phyloP scores from a whole-genome alignment of 2,113 vertebrate genomes.

The Megaceryle maxima region DNA sequence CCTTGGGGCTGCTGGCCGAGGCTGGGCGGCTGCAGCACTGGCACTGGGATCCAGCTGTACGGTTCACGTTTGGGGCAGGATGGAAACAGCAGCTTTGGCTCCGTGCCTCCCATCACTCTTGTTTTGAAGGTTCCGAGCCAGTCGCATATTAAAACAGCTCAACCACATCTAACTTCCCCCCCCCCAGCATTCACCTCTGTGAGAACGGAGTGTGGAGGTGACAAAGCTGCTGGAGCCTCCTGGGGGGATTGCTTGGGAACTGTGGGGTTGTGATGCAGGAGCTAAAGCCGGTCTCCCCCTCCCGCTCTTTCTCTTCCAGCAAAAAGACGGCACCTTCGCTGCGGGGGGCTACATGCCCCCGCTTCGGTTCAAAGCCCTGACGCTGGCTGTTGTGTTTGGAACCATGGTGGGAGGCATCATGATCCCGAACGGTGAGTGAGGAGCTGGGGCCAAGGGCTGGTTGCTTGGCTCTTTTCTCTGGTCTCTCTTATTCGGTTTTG shows the following conservation, averaged over 20 bases:
- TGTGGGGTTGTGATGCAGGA: rapidly evolving
- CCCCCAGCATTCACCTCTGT: rapidly evolving
- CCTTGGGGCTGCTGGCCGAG: background rate
- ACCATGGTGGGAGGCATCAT: conserved; percentile 97
- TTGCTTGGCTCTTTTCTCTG: background rate
- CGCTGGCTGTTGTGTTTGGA: conserved; percentile 91
- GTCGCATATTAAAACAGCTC: background rate
- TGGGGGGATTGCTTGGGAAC: background rate
- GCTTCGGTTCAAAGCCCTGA: conserved; percentile 94
- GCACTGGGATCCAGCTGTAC: background rate
- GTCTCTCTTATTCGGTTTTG: background rate
- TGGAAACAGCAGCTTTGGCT: background rate
- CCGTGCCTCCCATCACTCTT: rapidly evolving
- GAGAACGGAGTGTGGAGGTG: background rate
- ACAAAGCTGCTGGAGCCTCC: background rate
- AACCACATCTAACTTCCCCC: background rate
- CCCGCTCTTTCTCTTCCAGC: conserved; percentile 69
- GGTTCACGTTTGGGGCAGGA: background rate
- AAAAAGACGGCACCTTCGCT: conserved; percentile 95
- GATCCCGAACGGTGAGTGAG: conserved; percentile 90
- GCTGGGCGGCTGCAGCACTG: background rate
- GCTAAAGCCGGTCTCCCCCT: background rate
- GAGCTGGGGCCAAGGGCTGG: background rate
- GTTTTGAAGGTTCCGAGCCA: background rate
- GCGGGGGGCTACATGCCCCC: conserved; percentile 98